Evolutionary conservation across 2,888 invertebrate genomes (phyloP), one percentile per base, ranked within the genome.

Genomic region (Lasioglossum pauxillum): DNA sequence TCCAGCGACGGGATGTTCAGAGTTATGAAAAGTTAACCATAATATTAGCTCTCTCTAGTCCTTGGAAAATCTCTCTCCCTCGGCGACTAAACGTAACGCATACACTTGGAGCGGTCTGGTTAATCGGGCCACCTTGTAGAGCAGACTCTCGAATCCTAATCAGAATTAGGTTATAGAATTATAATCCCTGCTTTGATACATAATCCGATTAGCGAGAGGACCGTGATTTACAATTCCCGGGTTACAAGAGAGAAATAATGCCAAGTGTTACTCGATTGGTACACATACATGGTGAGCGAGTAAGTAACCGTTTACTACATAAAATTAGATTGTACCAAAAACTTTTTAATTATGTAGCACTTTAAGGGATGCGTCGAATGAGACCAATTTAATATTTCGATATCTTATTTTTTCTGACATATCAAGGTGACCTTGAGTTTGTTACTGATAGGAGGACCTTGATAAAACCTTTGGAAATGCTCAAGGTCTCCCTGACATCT

Each of bases 121-220:
- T 69, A 69, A 69, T 69, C 38, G 38, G 19, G 12, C 35, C n/a
- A 38, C 69, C 12, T 38, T 69, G 69, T 38, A 69, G 8, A 69
- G 12, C 1, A 38, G 5, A 23, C 35, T 23, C 69, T 23, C 7
- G 19, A 69, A 8, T 38, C 69, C 69, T 69, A 69, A 69, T 41
- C 69, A n/a, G 38, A 41, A 69, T 69, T 69, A n/a, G 69, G 38
- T 69, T 69, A 69, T 69, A 69, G 69, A 69, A 69, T 69, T 69
- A 69, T 69, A 69, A 69, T 69, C 38, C 38, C 69, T 1, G 35
- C 35, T 38, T 35, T 69, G 69, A 69, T 69, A 35, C 69, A 1
- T 23, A 69, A 69, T 69, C 69, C 69, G 69, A 69, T 69, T 69
- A 69, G 10, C 38, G 38, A 0, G 69, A 12, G 38, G 12, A 10